Base-by-base conservation (phyloP, 1,140 invertebrate genomes). In the Ephestia elutella region DNA sequence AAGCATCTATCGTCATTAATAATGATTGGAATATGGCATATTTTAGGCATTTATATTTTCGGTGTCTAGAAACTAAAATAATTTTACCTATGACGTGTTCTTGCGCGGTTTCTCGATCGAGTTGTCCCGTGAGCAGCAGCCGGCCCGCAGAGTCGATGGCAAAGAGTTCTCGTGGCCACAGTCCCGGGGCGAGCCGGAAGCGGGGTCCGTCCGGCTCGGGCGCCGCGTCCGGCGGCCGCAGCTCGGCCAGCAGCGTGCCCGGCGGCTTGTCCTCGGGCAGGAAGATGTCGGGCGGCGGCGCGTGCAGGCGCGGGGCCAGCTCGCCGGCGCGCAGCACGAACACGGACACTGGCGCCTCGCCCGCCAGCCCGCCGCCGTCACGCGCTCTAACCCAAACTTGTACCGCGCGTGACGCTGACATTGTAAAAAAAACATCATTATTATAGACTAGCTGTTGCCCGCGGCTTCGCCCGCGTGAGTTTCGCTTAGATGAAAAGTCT, bases 341-440 rank as follows among this genome's bases (percentile, higher is more conserved):
- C 57, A 97, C 91, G 63, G 93, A 93, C 17, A 97, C 92, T 13
- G 96, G 94, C 93, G 30, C 92, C 91, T 83, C 96, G 92, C 20
- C 91, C 11, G 92, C 89, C 7, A 92, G 92, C 21, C 89, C 87
- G 18, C 96, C 95, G 68, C 90, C 90, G 86, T 98, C 96, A 57
- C 91, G 92, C 5, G 95, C 97, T 56, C 95, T 92, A 21, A 98
- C 93, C 89, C 98, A 98, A 71, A 98, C 94, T 89, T 97, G 96
- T 79, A 95, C 95, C 10, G 94, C 90, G 88, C 95, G 91, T 69
- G 94, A 93, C 79, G 93, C 95, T 96, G 86, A 90, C 90, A n/a
- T n/a, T n/a, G n/a, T n/a, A n/a, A n/a, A n/a, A n/a, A n/a, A n/a
- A n/a, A n/a, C n/a, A n/a, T n/a, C n/a, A n/a, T n/a, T n/a, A n/a